A percentile compares a stretch with the other conserved stretches of the same genome.
These are phyloP conservation scores for Nomada flava DNA, from an alignment of 2,888 invertebrate genomes.

Conservation along the genomic window DNA sequence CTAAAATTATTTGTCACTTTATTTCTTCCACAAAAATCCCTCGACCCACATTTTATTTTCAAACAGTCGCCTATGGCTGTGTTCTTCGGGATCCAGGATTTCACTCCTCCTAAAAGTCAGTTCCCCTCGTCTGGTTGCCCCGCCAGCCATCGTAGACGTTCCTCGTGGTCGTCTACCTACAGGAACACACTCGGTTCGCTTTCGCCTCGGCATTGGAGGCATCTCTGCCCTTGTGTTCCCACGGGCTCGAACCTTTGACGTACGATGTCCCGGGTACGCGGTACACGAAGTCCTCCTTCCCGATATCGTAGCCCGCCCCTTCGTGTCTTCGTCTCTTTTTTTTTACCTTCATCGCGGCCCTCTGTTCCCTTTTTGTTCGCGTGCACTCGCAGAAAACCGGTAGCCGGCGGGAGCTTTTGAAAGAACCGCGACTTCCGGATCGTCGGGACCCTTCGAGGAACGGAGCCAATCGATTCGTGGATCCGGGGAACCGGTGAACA, in stretches of 20 bases:
- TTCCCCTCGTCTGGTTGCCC: slow-evolving; percentile 34
- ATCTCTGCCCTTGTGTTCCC: slow-evolving; percentile 74
- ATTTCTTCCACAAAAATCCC: too few relatives aligned
- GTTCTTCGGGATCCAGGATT: neutral
- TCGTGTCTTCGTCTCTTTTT: slow-evolving; percentile 33
- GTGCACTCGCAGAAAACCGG: slow-evolving; percentile 62
- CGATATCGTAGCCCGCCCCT: slow-evolving; percentile 64
- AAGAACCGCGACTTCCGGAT: slow-evolving; percentile 62
- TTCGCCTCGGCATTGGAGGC: slow-evolving; percentile 52
- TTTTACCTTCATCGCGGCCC: slow-evolving; percentile 23
- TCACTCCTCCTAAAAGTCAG: slow-evolving; percentile 14
- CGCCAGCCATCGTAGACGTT: slow-evolving; percentile 53
- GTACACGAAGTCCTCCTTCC: slow-evolving; percentile 66
- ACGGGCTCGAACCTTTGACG: slow-evolving; percentile 74
- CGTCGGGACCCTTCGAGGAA: slow-evolving; percentile 32
- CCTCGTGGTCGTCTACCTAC: slow-evolving; percentile 70
- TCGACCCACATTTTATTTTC: neutral
- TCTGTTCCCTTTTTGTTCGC: slow-evolving; percentile 50
- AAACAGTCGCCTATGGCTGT: neutral
- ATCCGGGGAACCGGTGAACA: slow-evolving; percentile 6
- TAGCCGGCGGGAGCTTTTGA: slow-evolving; percentile 60
- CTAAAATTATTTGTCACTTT: too few relatives aligned
- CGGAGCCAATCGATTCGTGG: slow-evolving; percentile 6
- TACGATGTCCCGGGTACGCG: slow-evolving; percentile 71
- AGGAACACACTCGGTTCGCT: slow-evolving; percentile 49